phyloP scores from a whole-genome alignment of 1,140 invertebrate species.

The Camponotus pennsylvanicus region DNA sequence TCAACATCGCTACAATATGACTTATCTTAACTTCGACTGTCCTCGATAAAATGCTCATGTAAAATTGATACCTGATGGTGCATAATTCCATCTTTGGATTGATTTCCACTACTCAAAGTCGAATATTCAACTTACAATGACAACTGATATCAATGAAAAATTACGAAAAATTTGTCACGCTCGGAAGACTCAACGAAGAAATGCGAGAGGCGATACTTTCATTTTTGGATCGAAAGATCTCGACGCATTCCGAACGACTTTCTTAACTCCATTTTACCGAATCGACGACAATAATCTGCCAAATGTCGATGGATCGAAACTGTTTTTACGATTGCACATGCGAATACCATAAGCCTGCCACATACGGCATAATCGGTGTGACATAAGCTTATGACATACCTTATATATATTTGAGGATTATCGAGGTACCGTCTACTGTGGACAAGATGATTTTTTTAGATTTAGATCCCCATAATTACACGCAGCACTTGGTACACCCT shows the following conservation, averaged over 20 bases:
- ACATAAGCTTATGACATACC: constrained; percentile 23
- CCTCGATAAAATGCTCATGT: neutral
- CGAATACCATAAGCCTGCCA: neutral
- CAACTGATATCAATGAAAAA: constrained; percentile 26
- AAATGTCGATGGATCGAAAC: neutral
- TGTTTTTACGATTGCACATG: constrained; percentile 23
- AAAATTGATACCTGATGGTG: neutral
- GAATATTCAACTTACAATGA: constrained; percentile 7
- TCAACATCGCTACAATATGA: neutral
- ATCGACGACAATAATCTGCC: neutral
- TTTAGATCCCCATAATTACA: constrained; percentile 48
- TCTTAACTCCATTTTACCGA: neutral
- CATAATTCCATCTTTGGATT: neutral
- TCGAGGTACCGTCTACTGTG: constrained; percentile 46
- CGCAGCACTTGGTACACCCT: constrained; percentile 49
- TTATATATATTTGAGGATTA: constrained; percentile 24
- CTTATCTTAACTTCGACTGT: neutral
- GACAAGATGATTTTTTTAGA: constrained; percentile 46
- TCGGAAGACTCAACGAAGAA: constrained; percentile 54
- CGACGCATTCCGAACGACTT: neutral
- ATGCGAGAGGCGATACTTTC: constrained; percentile 46
- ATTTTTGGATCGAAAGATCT: constrained; percentile 28
- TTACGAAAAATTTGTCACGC: constrained; percentile 15
- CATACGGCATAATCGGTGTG: constrained; percentile 15
- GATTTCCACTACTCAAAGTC: neutral